Conservation (phyloP, 1,140 invertebrate genomes). For the Drosophila repleta region DNA sequence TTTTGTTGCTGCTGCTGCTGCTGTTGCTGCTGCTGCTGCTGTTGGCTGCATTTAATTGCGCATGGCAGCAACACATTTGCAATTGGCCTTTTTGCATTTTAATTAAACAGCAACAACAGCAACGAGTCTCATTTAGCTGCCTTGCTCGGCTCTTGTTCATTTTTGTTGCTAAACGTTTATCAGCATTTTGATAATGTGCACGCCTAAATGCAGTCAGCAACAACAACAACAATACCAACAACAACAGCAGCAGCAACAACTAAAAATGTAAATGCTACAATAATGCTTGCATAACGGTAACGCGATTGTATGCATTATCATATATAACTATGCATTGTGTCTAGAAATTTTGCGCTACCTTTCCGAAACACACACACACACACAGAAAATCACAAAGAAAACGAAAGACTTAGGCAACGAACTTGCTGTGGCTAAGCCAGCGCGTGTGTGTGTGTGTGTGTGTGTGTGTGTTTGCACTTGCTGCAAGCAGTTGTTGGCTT, state of each 20-base stretch:
- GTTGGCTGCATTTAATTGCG: conserved; percentile 72
- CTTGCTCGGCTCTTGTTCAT: conserved; percentile 7
- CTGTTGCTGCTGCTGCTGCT: conserved; percentile 36
- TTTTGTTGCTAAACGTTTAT: conserved; percentile 75
- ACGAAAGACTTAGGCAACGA: conserved; percentile 76
- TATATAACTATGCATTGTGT: conserved; percentile 38
- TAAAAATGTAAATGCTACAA: conserved; percentile 27
- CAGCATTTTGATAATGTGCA: conserved; percentile 80
- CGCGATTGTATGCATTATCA: conserved; percentile 20
- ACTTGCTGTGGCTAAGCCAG: conserved; percentile 36
- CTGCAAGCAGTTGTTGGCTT: conserved; percentile 9
- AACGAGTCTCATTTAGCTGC: conserved; percentile 7
- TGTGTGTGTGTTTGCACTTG: conserved; percentile 24
- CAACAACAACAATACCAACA: conserved; percentile 22
- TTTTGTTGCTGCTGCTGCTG: conserved; percentile 42
- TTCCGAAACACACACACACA: too few species aligned
- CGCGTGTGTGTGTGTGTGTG: neutral
- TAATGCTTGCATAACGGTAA: conserved; percentile 52
- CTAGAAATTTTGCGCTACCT: conserved; percentile 14
- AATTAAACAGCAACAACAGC: conserved; percentile 64
- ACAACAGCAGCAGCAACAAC: conserved; percentile 12
- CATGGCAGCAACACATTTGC: conserved; percentile 65
- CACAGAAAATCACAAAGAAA: conserved; percentile 27
- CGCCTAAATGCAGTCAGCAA: conserved; percentile 59
- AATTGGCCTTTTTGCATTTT: conserved; percentile 82